Conservation (phyloP, 2,113 vertebrate species). For the Spheniscus mendiculus region DNA sequence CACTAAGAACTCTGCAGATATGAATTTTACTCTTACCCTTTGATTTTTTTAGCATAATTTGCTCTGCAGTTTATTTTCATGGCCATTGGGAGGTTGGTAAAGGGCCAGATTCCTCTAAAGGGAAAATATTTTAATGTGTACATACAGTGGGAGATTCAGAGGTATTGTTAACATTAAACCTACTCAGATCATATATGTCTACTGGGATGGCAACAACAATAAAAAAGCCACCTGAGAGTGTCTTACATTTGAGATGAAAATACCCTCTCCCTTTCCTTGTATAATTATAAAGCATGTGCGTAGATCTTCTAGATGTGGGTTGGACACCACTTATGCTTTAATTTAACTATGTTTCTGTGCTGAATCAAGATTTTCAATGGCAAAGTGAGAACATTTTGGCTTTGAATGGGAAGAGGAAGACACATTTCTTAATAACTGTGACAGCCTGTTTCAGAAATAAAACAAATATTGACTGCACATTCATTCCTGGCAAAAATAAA, state of each 20-base stretch:
- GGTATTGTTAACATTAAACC: background rate
- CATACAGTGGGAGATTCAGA: background rate
- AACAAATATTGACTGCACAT: background rate
- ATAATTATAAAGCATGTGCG: background rate
- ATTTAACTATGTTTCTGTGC: background rate
- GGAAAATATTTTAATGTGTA: background rate
- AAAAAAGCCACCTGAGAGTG: background rate
- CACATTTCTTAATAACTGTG: background rate
- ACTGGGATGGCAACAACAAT: background rate
- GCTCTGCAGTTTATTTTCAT: background rate
- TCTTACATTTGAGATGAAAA: background rate
- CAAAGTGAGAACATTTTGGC: background rate
- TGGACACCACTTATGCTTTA: background rate
- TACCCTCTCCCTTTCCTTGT: background rate
- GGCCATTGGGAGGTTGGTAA: background rate
- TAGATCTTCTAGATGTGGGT: background rate
- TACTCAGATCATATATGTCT: background rate
- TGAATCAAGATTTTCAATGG: background rate
- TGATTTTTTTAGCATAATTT: background rate
- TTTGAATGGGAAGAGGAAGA: background rate
- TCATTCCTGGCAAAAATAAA: background rate
- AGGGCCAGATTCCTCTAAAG: background rate
- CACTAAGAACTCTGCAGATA: background rate
- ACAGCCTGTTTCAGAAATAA: background rate
- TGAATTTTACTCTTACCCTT: background rate